Evolutionary conservation across 1,140 invertebrate species (phyloP).

Genomic region (Drosophila tropicalis): DNA sequence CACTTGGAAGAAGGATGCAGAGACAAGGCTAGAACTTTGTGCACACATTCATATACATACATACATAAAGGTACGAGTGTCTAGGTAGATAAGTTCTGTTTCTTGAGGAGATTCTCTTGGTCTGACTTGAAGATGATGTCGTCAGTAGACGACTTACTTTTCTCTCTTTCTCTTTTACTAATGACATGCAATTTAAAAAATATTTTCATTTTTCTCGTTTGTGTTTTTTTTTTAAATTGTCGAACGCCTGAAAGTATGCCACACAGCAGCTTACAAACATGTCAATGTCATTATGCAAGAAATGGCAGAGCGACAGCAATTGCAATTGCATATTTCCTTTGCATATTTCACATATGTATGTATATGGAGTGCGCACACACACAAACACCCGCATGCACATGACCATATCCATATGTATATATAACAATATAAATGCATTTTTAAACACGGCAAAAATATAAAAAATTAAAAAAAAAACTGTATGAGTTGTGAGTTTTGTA

Average conservation of each 20-base stretch:
- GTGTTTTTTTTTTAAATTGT: conserved; percentile 36
- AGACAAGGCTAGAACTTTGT: conserved; percentile 23
- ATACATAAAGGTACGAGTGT: conserved; percentile 11
- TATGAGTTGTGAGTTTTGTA: conserved; percentile 46
- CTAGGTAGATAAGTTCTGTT: not conserved
- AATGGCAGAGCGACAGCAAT: conserved; percentile 50
- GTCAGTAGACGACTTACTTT: conserved; percentile 13
- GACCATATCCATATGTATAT: not conserved
- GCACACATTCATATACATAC: not conserved
- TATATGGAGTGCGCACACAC: conserved; percentile 3
- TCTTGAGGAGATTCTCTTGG: not conserved
- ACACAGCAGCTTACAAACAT: conserved; percentile 42
- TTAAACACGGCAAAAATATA: conserved; percentile 49
- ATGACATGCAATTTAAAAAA: conserved; percentile 63
- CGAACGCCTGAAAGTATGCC: conserved; percentile 56
- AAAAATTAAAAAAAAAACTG: not conserved
- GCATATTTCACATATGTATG: conserved; percentile 42
- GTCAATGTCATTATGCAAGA: conserved; percentile 76
- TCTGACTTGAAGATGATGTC: conserved; percentile 7
- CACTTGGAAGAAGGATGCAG: conserved; percentile 1
- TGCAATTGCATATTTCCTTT: conserved; percentile 33
- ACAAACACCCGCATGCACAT: conserved; percentile 18
- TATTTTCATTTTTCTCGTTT: not conserved
- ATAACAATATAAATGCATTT: conserved; percentile 57
- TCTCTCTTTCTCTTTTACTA: conserved; percentile 28